Conservation (phyloP, 2,888 invertebrate genomes). For the Synergus umbraculus region DNA sequence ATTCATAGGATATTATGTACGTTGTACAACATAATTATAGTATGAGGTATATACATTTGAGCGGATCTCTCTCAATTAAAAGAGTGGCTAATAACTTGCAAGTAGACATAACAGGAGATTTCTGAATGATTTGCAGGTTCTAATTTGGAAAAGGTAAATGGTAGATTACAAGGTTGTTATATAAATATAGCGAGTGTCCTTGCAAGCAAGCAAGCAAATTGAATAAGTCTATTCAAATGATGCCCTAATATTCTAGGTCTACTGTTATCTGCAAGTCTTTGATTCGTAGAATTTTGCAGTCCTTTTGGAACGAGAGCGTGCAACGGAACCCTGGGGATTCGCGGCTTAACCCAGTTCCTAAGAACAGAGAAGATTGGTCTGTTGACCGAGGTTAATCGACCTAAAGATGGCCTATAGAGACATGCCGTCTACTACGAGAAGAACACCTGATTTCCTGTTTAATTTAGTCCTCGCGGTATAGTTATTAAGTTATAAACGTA, state of each 20-base stretch:
- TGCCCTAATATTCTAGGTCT: conserved; percentile 23
- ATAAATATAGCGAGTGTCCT: conserved; percentile 14
- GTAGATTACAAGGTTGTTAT: neutral
- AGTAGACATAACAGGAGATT: neutral
- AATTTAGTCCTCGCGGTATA: neutral
- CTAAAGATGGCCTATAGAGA: conserved; percentile 18
- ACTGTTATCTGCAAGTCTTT: conserved; percentile 29
- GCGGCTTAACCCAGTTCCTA: conserved; percentile 46
- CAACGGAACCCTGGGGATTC: conserved; percentile 49
- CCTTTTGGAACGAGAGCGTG: conserved; percentile 9
- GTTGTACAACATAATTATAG: no score
- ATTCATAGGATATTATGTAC: no score
- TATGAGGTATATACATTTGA: neutral
- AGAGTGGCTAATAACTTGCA: no score
- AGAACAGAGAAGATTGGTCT: conserved; percentile 41
- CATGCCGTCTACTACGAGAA: conserved; percentile 8
- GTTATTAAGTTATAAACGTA: neutral
- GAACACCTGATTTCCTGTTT: neutral
- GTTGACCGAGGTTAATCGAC: conserved; percentile 31
- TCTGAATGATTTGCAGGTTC: neutral
- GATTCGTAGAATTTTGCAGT: conserved; percentile 28
- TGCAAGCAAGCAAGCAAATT: conserved; percentile 11
- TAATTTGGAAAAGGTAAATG: neutral
- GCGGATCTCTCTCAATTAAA: neutral
- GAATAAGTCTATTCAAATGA: conserved; percentile 10